These are phyloP conservation scores for Lasioglossum zephyrum DNA, from an alignment of 2,888 invertebrate genomes.

Conservation along the genomic window DNA sequence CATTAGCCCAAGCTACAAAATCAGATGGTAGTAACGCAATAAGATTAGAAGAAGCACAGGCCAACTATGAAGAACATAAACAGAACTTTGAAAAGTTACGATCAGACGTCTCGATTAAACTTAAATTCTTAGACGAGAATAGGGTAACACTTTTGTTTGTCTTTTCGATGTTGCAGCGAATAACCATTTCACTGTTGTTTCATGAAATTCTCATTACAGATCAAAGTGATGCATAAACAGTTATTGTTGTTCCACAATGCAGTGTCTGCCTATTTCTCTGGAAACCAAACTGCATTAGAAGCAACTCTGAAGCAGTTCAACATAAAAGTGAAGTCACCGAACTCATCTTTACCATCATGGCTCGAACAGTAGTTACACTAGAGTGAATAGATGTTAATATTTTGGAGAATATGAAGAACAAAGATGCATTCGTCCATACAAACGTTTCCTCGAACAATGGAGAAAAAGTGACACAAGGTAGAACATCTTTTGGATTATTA, in stretches of 20 bases:
- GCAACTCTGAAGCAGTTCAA: conserved; percentile 98
- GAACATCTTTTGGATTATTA: conserved; percentile 43
- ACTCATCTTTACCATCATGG: conserved; percentile 92
- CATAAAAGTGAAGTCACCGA: conserved; percentile 94
- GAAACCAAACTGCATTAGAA: conserved; percentile 96
- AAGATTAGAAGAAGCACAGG: conserved; percentile 91
- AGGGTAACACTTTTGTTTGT: conserved; percentile 87
- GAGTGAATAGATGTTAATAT: conserved; percentile 41
- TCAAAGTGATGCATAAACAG: conserved; percentile 99
- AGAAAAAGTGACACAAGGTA: conserved; percentile 55
- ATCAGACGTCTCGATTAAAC: conserved; percentile 97
- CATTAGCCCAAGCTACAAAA: conserved; percentile 88
- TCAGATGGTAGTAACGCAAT: conserved; percentile 86
- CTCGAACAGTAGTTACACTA: conserved; percentile 88
- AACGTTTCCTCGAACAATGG: conserved; percentile 39
- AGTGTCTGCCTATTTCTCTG: conserved; percentile 98
- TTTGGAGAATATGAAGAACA: conserved; percentile 37
- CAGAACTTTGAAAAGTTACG: conserved; percentile 96
- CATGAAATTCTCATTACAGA: conserved; percentile 85
- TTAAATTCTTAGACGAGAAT: conserved; percentile 98
- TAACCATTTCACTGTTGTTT: not conserved
- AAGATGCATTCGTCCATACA: conserved; percentile 55
- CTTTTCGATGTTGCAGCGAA: not conserved
- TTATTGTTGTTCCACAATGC: conserved; percentile 98
- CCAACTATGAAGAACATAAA: conserved; percentile 93